Evolutionary conservation across 2,113 vertebrate species (phyloP).

Genomic region (Phyllostomus hastatus): DNA sequence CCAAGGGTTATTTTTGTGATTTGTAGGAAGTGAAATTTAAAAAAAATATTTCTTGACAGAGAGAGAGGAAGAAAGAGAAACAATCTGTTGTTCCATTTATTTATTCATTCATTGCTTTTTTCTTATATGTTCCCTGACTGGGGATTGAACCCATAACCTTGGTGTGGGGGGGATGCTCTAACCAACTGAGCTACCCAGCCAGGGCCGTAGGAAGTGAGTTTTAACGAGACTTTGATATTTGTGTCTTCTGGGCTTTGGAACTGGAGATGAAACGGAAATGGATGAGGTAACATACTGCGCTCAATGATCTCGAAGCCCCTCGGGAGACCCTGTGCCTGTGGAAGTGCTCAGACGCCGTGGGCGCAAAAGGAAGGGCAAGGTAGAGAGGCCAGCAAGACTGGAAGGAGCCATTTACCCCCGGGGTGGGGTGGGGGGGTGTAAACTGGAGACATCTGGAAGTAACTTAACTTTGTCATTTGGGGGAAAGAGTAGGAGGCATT

Average conservation of each 20-base stretch:
- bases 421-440: neutral
- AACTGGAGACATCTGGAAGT: neutral
- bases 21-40: neutral
- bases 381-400: neutral
- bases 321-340: neutral
- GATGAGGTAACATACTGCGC: neutral
- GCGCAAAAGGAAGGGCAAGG: neutral
- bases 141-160: no score
- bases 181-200: neutral
- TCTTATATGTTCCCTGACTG: no score
- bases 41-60: neutral
- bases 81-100: neutral
- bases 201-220: neutral
- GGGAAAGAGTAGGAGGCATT: neutral
- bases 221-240: neutral
- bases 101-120: no score
- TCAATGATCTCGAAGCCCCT: neutral
- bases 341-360: neutral
- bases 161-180: neutral
- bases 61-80: neutral
- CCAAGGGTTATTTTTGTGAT: slow-evolving; percentile 4
- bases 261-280: neutral
- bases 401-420: neutral
- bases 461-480: neutral
- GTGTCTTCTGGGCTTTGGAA: neutral